These are phyloP conservation scores for Xiphophorus couchianus DNA, from an alignment of 2,113 vertebrate species.

Conservation along the genomic window DNA sequence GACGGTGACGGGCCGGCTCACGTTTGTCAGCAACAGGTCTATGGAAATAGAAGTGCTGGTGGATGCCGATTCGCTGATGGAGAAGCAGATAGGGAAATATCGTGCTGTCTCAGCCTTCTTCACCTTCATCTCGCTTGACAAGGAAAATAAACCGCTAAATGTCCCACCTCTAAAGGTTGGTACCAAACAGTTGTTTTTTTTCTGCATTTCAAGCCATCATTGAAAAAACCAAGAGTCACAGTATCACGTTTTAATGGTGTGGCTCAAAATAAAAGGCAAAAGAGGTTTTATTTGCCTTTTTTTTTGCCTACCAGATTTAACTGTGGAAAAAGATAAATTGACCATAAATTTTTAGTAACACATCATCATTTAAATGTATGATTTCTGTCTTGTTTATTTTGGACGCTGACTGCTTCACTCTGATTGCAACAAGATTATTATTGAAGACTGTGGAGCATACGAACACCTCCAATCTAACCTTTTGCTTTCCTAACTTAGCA, in stretches of 20 bases:
- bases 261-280: not conserved
- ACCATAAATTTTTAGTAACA: not conserved
- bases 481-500: not conserved
- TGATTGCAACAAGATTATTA: not conserved
- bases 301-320: not conserved
- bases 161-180: constrained; percentile 91
- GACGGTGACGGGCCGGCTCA: constrained; percentile 92
- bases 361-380: not conserved
- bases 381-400: not conserved
- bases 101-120: constrained; percentile 94
- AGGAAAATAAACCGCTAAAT: constrained; percentile 83
- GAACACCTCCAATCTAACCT: not conserved
- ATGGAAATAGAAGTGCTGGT: constrained; percentile 98
- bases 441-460: not conserved
- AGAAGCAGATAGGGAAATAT: constrained; percentile 80
- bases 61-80: constrained; percentile 85
- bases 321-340: not conserved
- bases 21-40: constrained; percentile 93
- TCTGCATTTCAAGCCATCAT: constrained; percentile 6
- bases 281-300: not conserved
- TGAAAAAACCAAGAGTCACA: not conserved
- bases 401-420: not conserved
- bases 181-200: constrained; percentile 8
- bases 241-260: not conserved
- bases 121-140: constrained; percentile 93